Conservation (phyloP, 2,888 invertebrate genomes). For the Thera britannica region DNA sequence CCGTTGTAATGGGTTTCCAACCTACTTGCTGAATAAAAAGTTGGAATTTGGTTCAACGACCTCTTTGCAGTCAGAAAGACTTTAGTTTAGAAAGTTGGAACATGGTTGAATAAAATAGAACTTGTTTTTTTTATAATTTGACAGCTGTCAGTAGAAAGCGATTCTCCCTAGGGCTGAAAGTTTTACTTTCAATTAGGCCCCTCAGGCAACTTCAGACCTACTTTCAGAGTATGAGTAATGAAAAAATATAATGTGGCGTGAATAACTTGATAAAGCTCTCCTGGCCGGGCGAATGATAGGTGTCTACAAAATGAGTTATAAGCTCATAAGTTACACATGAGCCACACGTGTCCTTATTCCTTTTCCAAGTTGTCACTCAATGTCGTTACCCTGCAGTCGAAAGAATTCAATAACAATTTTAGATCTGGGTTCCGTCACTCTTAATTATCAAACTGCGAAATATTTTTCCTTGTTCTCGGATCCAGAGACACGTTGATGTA, state of each 20-base stretch:
- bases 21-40: no score
- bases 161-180: no score
- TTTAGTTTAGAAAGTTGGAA: no score
- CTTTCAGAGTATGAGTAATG: no score
- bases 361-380: slow-evolving; percentile 41
- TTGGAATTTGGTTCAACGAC: no score
- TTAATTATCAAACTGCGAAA: slow-evolving; percentile 10
- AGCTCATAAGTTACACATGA: slow-evolving; percentile 36
- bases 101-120: no score
- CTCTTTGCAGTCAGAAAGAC: no score
- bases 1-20: no score
- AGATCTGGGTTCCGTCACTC: slow-evolving; percentile 28
- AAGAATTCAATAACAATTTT: slow-evolving; percentile 24
- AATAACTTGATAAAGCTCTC: slow-evolving; percentile 31
- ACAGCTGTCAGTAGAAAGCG: no score
- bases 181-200: no score
- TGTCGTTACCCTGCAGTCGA: slow-evolving; percentile 29
- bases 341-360: slow-evolving; percentile 40
- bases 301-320: slow-evolving; percentile 36
- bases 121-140: no score
- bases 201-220: no score
- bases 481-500: not conserved
- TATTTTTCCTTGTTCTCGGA: slow-evolving; percentile 1
- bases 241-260: slow-evolving; percentile 21
- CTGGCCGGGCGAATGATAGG: slow-evolving; percentile 37